Evolutionary conservation across 2,888 invertebrate genomes (phyloP), one percentile per base, ranked within the genome.

Genomic region (Thereva nobilitata): DNA sequence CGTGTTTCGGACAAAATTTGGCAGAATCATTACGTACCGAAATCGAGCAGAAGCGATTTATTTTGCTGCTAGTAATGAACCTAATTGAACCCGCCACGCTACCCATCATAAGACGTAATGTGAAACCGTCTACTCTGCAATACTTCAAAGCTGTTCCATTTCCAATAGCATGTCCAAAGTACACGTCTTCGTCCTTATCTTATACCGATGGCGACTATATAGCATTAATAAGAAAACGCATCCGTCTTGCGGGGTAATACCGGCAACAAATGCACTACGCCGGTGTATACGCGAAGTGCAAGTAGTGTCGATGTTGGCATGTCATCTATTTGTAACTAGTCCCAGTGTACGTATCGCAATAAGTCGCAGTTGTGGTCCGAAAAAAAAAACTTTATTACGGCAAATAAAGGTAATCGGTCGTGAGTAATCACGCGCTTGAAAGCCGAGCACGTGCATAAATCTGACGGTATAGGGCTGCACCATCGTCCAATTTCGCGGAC

Each of bases 401-500:
- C 68, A 68, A 68, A 68, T 68, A 68, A 68, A 68, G 54, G 68
- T 66, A 68, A 68, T 68, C 61, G 66, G 49, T 56, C 55, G 61
- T 52, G 56, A 55, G 59, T 66, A 68, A 68, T 68, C 68, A 66
- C 66, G 57, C 64, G 68, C 66, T 47, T 68, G 61, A 59, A 67
- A 67, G 61, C 53, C 64, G 67, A 67, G 68, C 68, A 69, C 68
- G 68, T 69, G 68, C 68, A 69, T 53, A 53, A 64, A 35, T 37
- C 9, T 10, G 34, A 41, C 37, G 34, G 23, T 47, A 47, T 49
- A 50, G 52, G 40, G 12, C 50, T 55, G 41, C 37, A 66, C 23
- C 23, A 56, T 9, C 40, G 53, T 64, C 45, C 35, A 49, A 45
- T 44, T 35, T 53, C 37, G n/a, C 23, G 8, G 45, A 5, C 45